A percentile compares a stretch with the other conserved stretches of the same genome.
Evolutionary conservation across 2,797 vertebrate species (phyloP).

Genomic region (Cichlasoma orientale): DNA sequence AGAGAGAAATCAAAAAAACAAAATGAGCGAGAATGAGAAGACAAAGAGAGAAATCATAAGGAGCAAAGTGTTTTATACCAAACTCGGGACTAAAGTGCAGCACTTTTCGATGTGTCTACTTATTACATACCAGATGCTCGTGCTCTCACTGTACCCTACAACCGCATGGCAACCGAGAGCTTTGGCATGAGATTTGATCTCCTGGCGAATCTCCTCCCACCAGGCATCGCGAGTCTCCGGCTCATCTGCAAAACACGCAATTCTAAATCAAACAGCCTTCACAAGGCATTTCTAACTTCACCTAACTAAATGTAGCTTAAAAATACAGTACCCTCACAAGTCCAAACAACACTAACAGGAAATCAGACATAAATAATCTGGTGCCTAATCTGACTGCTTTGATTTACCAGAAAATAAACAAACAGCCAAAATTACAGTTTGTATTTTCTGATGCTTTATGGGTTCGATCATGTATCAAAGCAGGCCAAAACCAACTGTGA

Average conservation of each 20-base stretch:
- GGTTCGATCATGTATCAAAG: slow-evolving; percentile 57
- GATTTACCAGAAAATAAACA: slow-evolving; percentile 50
- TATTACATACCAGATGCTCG: slow-evolving; percentile 93
- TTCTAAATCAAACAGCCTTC: slow-evolving; percentile 36
- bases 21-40: background rate
- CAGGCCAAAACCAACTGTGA: slow-evolving; percentile 66
- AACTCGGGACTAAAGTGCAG: background rate
- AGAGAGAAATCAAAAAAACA: background rate
- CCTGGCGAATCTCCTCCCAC: slow-evolving; percentile 99
- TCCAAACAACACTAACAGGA: slow-evolving; percentile 13
- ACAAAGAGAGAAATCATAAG: background rate
- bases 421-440: slow-evolving; percentile 40
- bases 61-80: background rate
- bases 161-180: slow-evolving; percentile 98
- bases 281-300: slow-evolving; percentile 1
- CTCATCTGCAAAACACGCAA: slow-evolving; percentile 91
- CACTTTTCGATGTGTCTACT: background rate
- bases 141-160: slow-evolving; percentile 97
- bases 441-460: slow-evolving; percentile 49
- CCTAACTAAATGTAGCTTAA: background rate
- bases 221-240: slow-evolving; percentile 99
- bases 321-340: slow-evolving; percentile 4
- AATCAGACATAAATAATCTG: slow-evolving; percentile 12
- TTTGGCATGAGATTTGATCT: slow-evolving; percentile 99
- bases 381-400: slow-evolving; percentile 24